Evolutionary conservation across 1,140 invertebrate genomes (phyloP).

Genomic region (Daktulosphaira vitifoliae): DNA sequence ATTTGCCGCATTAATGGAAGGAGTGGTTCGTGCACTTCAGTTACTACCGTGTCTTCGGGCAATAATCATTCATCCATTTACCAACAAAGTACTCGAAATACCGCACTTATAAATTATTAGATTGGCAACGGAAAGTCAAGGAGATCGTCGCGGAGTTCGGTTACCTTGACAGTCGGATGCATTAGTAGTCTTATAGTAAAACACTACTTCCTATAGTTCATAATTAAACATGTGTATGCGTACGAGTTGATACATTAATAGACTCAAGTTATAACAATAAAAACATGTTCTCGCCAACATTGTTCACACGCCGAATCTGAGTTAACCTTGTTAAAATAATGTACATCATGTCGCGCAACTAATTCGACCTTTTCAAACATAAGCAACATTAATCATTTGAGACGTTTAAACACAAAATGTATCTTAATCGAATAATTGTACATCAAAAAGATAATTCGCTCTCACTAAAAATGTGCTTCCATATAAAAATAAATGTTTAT

Average conservation of each 20-base stretch:
- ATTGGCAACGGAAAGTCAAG: slow-evolving; percentile 13
- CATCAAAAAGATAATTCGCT: too few relatives aligned
- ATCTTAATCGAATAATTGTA: too few relatives aligned
- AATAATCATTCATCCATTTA: not conserved
- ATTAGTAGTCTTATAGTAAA: not conserved
- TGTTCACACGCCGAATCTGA: not conserved
- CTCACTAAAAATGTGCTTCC: too few relatives aligned
- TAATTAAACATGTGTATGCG: not conserved
- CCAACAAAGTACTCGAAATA: not conserved
- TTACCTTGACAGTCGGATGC: slow-evolving; percentile 25
- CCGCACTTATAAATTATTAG: not conserved
- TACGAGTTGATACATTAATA: not conserved
- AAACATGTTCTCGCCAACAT: not conserved
- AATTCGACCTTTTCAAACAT: too few relatives aligned
- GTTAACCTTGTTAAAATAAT: slow-evolving; percentile 10
- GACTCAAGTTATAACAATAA: not conserved
- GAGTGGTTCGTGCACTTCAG: too few relatives aligned
- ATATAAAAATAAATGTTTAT: too few relatives aligned
- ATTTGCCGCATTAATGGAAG: too few relatives aligned
- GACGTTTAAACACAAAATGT: too few relatives aligned
- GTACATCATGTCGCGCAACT: not conserved
- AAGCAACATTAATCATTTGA: too few relatives aligned
- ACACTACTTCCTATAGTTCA: slow-evolving; percentile 2
- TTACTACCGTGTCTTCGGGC: not conserved
- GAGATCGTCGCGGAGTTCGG: slow-evolving; percentile 13